phyloP scores from a whole-genome alignment of 2,797 vertebrate genomes.

The Chelonia mydas region DNA sequence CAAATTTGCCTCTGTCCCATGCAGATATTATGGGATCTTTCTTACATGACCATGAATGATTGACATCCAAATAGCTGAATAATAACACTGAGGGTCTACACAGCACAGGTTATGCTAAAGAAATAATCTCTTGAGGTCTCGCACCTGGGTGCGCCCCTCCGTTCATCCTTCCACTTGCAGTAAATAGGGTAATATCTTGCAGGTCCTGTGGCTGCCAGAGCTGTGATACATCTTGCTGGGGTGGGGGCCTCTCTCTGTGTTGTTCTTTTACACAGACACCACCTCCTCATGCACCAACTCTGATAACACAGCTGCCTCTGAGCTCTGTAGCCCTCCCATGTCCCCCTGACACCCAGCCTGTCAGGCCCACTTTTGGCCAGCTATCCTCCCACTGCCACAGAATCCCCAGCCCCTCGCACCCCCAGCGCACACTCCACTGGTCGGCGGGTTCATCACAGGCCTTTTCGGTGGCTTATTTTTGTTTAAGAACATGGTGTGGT shows the following conservation, averaged over 20 bases:
- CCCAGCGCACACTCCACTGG: not conserved
- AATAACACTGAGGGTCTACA: fast-evolving
- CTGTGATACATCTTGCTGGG: fast-evolving
- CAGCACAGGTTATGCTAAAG: fast-evolving
- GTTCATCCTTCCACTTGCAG: too few species aligned
- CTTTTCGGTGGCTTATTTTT: not conserved
- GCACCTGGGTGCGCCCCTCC: too few species aligned
- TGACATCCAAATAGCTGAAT: not conserved
- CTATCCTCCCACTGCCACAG: not conserved
- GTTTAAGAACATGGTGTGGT: not conserved
- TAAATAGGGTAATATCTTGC: too few species aligned
- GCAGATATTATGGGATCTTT: not conserved
- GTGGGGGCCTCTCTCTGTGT: too few species aligned
- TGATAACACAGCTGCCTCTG: not conserved
- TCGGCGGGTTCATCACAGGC: not conserved
- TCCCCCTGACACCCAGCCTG: too few species aligned
- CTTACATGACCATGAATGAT: fast-evolving
- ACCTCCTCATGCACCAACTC: too few species aligned
- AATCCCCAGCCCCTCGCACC: too few species aligned
- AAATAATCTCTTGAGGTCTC: not conserved
- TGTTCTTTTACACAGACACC: too few species aligned
- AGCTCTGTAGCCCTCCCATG: not conserved
- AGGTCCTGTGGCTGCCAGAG: not conserved
- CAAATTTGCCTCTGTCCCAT: not conserved
- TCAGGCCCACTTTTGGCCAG: not conserved